Percentiles rank a stretch among this genome's conserved stretches.
Conservation (phyloP, 2,888 invertebrate genomes). For the Onchidella celtica region DNA sequence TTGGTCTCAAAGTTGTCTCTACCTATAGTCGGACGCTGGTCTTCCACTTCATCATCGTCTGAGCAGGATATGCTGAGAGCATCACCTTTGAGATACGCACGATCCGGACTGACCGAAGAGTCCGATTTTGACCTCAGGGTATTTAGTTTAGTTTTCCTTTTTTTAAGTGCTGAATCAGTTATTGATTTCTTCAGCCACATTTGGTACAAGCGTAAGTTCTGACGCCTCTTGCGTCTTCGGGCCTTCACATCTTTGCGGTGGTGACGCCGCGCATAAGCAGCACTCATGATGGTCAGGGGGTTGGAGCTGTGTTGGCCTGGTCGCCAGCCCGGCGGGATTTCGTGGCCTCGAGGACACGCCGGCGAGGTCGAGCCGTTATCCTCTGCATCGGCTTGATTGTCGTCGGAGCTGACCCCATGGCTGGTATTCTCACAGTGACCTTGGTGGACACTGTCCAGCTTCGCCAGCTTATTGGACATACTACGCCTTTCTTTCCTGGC, state of each 20-base stretch:
- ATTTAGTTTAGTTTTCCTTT: no score
- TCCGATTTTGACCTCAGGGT: no score
- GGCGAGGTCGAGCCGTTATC: background rate
- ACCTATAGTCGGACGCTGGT: background rate
- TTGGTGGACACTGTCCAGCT: no score
- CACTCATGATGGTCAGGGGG: background rate
- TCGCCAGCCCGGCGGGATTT: constrained; percentile 38
- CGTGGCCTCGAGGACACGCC: constrained; percentile 5
- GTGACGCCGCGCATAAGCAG: background rate
- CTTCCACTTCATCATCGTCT: background rate
- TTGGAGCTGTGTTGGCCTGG: constrained; percentile 20
- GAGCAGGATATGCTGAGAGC: no score
- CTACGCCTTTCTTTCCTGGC: background rate
- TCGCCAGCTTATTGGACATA: constrained; percentile 1
- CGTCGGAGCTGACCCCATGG: no score
- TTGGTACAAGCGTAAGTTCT: no score
- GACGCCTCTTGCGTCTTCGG: background rate
- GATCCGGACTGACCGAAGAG: no score
- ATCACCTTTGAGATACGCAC: constrained; percentile 20
- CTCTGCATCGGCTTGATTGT: background rate
- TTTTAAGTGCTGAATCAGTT: no score
- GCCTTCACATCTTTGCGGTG: background rate
- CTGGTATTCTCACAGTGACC: no score
- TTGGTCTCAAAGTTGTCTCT: constrained; percentile 24
- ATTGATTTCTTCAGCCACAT: no score